Base-by-base conservation (phyloP, 2,888 invertebrate genomes). In the Andrena hattorfiana region DNA sequence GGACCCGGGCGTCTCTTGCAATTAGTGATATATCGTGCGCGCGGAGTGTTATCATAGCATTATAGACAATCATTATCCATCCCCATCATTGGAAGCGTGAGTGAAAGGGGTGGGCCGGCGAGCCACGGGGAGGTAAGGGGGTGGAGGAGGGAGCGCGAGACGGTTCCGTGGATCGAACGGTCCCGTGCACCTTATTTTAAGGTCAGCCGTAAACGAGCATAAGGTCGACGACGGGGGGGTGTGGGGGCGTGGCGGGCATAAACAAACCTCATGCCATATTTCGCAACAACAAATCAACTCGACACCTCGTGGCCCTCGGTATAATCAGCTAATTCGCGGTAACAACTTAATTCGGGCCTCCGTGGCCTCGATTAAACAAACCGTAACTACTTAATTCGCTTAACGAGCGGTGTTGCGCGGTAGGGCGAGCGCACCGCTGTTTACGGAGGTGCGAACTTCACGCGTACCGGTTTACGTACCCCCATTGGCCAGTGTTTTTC, bases 261-360 rank as follows among this genome's bases (percentile, higher is more conserved):
- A 88, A 88, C 88, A 88, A 88, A 88, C 89, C 81, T 81, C 78
- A 49, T 74, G 83, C 81, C 81, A 68, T 82, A 82, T 89, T 87
- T 88, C 80, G 80, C 85, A 84, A 81, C 88, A 89, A 92, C 92
- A 93, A 92, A 93, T 93, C 92, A 92, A 90, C 86, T 85, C 88
- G 86, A 91, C 90, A 92, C 92, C 92, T 92, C 79, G 81, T 85
- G 87, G 86, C 85, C 86, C 78, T 70, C 81, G 83, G 90, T 86
- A 90, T 86, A 91, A 92, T 93, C 92, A 92, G 89, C 91, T 91
- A 92, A 93, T 92, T 89, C 88, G 83, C 87, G 89, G 88, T 93
- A 93, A 93, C 92, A 91, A 92, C 93, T 91, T 93, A 93, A 93
- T 93, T 92, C 89, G 86, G 88, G 90, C 91, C 91, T 91, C 88